These are phyloP conservation scores for Amblyjoppa fuscipennis DNA, from an alignment of 2,888 invertebrate genomes.

Conservation along the genomic window DNA sequence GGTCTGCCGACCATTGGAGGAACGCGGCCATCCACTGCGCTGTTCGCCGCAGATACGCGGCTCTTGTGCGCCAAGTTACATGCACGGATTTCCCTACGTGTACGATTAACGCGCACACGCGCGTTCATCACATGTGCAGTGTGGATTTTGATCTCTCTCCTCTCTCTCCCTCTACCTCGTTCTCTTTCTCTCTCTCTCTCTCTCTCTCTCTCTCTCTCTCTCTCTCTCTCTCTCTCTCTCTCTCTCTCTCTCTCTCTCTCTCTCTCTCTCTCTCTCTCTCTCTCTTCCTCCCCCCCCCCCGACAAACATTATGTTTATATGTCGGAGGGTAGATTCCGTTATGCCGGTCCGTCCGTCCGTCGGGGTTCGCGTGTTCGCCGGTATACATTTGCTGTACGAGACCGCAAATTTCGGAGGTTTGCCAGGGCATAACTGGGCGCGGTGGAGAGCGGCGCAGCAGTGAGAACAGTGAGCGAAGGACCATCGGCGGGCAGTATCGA, in stretches of 20 bases:
- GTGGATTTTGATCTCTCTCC: constrained; percentile 40
- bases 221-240: constrained; percentile 29
- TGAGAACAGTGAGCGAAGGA: constrained; percentile 8
- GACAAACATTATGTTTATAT: constrained; percentile 54
- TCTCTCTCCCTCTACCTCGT: constrained; percentile 13
- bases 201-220: constrained; percentile 3
- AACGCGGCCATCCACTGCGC: constrained; percentile 16
- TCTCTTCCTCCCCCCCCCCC: constrained; percentile 29
- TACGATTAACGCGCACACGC: constrained; percentile 41
- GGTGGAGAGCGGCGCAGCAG: constrained; percentile 25
- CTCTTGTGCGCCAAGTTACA: constrained; percentile 13
- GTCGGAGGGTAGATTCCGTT: constrained; percentile 21
- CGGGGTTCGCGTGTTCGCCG: constrained; percentile 53
- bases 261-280: constrained; percentile 12
- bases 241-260: constrained; percentile 34
- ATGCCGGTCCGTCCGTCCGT: constrained; percentile 8
- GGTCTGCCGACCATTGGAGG: background rate
- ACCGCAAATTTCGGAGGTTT: constrained; percentile 65
- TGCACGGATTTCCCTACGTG: constrained; percentile 3
- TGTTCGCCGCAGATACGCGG: background rate
- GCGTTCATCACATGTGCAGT: constrained; percentile 15
- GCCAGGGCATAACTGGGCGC: constrained; percentile 56
- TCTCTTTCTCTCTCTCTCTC: constrained; percentile 18
- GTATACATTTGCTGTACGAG: constrained; percentile 55
- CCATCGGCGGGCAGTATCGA: background rate